These are phyloP conservation scores for Rhagologus leucostigma DNA, from an alignment of 2,113 vertebrate species.

Conservation along the genomic window DNA sequence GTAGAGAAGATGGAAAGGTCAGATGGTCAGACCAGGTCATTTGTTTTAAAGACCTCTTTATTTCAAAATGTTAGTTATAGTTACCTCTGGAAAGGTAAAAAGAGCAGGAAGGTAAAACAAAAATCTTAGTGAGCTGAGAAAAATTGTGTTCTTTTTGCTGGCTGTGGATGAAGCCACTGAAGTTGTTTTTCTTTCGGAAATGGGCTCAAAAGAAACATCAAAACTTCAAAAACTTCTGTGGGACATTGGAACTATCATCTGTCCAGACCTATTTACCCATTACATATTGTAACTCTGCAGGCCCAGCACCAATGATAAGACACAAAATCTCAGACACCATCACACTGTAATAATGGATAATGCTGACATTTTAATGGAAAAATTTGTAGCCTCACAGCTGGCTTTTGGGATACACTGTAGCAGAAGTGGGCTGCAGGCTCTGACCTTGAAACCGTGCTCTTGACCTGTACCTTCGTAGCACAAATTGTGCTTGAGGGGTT, in stretches of 20 bases:
- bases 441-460: background rate
- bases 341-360: background rate
- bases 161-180: background rate
- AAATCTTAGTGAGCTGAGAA: background rate
- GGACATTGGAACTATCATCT: background rate
- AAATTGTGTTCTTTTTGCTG: background rate
- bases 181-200: background rate
- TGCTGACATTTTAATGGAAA: background rate
- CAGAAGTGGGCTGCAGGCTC: background rate
- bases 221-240: background rate
- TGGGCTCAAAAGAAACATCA: background rate
- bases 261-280: background rate
- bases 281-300: background rate
- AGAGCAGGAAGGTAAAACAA: background rate
- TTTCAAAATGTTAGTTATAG: background rate
- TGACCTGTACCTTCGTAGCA: background rate
- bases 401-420: background rate
- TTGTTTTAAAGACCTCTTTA: background rate
- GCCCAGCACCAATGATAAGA: background rate
- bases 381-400: background rate
- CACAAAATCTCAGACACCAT: background rate
- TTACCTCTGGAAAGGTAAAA: background rate
- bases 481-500: background rate
- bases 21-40: background rate
- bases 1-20: background rate